phyloP scores from a whole-genome alignment of 2,888 invertebrate species.

The Sericinus montela region DNA sequence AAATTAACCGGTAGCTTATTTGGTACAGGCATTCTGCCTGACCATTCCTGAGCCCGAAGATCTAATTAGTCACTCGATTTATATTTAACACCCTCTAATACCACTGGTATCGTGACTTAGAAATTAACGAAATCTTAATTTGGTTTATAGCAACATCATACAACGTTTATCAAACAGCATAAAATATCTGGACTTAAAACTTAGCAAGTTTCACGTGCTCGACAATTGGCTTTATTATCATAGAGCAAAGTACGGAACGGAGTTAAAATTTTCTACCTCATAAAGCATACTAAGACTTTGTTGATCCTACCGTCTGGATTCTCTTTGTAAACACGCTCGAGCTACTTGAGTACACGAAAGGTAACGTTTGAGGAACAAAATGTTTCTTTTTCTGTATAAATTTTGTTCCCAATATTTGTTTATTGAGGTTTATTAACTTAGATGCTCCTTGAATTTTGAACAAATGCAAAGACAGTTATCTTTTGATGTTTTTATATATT shows the following conservation, averaged over 20 bases:
- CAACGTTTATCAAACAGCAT: constrained; percentile 17
- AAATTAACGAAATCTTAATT: too few species aligned
- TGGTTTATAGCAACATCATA: background rate
- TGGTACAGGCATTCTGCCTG: too few species aligned
- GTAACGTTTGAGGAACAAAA: constrained; percentile 22
- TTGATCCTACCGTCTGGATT: constrained; percentile 37
- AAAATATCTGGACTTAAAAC: constrained; percentile 19
- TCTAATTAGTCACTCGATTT: too few species aligned
- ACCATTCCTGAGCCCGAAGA: too few species aligned
- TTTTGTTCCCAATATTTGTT: too few species aligned
- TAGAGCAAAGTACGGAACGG: constrained; percentile 46
- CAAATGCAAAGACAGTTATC: too few species aligned
- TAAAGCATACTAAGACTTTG: constrained; percentile 47
- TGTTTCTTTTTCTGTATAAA: constrained; percentile 1
- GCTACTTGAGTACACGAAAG: constrained; percentile 17
- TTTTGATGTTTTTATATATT: too few species aligned
- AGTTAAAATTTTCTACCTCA: constrained; percentile 53
- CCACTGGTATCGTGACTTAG: too few species aligned
- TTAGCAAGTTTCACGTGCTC: constrained; percentile 45
- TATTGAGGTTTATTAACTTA: too few species aligned
- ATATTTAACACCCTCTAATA: too few species aligned
- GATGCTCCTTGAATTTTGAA: too few species aligned
- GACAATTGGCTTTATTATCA: constrained; percentile 60
- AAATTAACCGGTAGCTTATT: too few species aligned
- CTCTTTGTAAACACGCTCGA: constrained; percentile 35